phyloP scores from a whole-genome alignment of 2,888 invertebrate species.

The Lepidochitona cinerea region DNA sequence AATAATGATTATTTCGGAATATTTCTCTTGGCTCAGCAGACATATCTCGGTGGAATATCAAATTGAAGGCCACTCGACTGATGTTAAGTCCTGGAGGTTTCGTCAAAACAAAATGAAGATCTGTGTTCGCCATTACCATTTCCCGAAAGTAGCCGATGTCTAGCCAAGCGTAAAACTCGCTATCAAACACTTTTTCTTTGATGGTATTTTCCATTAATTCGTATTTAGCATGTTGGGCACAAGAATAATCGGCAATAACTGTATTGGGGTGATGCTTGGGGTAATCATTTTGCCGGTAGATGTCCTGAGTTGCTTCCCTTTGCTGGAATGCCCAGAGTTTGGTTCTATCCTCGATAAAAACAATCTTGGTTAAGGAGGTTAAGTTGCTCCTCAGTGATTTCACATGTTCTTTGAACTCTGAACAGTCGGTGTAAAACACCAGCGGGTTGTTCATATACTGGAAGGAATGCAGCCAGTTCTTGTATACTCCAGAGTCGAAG shows the following conservation, averaged over 20 bases:
- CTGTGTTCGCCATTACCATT: not conserved
- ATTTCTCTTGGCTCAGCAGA: constrained; percentile 5
- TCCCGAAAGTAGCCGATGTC: constrained; percentile 24
- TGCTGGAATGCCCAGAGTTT: constrained; percentile 19
- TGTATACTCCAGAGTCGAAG: not conserved
- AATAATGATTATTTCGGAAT: too few relatives aligned
- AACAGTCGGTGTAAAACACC: not conserved
- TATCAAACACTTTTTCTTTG: constrained; percentile 2
- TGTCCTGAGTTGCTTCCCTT: not conserved
- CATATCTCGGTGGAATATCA: not conserved
- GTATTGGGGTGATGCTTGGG: constrained; percentile 23
- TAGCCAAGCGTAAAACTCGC: constrained; percentile 18
- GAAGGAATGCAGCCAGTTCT: not conserved
- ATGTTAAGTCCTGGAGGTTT: not conserved
- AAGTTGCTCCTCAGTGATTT: not conserved
- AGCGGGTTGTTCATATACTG: not conserved
- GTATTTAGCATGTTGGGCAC: constrained; percentile 20
- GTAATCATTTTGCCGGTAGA: constrained; percentile 8
- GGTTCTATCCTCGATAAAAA: constrained; percentile 4
- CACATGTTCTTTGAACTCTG: not conserved
- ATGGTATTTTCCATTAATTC: constrained; percentile 12
- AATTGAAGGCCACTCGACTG: not conserved
- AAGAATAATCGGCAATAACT: constrained; percentile 15
- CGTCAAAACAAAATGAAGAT: not conserved
- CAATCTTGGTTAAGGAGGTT: not conserved